Base-by-base conservation (phyloP, 2,113 vertebrate genomes). In the Pantherophis guttatus region DNA sequence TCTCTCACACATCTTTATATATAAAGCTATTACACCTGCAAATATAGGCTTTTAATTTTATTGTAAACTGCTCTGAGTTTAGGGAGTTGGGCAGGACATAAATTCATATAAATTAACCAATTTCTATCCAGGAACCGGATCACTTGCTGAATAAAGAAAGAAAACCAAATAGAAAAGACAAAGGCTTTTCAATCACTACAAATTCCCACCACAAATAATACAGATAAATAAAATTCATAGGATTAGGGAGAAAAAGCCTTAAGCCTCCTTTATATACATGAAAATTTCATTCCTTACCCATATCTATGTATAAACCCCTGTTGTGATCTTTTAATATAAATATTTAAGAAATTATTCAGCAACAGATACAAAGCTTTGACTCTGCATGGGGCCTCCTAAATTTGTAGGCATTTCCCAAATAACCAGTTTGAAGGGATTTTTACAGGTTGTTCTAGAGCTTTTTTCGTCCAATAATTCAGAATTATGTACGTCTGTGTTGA, bases 401-500 rank as follows among this genome's bases (percentile, higher is more conserved):
- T 39, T 90, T 53, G 65, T 0, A 3, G 85, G 89, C 0, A 0
- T 44, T 93, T 39, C 93, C 89, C 88, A 81, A 93, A 90, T 57
- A 62, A 91, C 33, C 21, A 53, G 88, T 33, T 0, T 55, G 92
- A 86, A 94, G 94, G 92, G 94, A 91, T 86, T 93, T 92, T 94
- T 89, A 91, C 95, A 94, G 94, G 17, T 1, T 3, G 91, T 70
- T 12, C 93, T 26, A 0, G 88, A 90, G 50, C 13, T 2, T 58
- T 89, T 88, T 8, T 92, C 90, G 19, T 17, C 93, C 89, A 85
- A 12, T 89, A 81, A 91, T 81, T 44, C 75, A 81, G 33, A 81
- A 81, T 81, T 44, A 81, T 44, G 7, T 81, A 39, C 8, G 17
- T 21, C 33, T 81, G 75, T 81, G 75, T 10, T 87, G 94, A 91